Evolutionary conservation across 2,888 invertebrate species (phyloP).

Genomic region (Acleris laterana): DNA sequence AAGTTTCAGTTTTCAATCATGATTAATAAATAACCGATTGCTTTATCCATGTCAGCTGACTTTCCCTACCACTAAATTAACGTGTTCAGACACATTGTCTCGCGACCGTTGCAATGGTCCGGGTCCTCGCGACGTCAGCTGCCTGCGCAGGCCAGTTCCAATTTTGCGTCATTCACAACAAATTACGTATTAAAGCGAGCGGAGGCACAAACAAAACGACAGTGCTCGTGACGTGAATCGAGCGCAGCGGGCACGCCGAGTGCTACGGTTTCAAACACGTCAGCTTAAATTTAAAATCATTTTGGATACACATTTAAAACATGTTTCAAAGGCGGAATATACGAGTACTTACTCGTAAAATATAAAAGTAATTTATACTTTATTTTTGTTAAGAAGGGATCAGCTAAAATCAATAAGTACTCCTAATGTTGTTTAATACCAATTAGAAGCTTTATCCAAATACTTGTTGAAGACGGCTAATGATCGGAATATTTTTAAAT

Average conservation of each 20-base stretch:
- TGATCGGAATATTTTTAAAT: slow-evolving; percentile 9
- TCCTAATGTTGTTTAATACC: no score
- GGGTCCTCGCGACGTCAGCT: slow-evolving; percentile 4
- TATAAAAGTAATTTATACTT: no score
- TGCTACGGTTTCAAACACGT: slow-evolving; percentile 22
- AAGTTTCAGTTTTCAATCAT: no score
- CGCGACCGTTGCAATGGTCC: not conserved
- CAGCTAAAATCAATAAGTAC: no score
- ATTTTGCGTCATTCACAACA: slow-evolving; percentile 82
- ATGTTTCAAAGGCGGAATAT: no score
- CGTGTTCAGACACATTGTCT: no score
- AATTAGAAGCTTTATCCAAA: slow-evolving; percentile 9
- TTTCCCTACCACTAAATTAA: no score
- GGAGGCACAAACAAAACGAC: slow-evolving; percentile 81
- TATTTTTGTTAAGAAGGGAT: no score
- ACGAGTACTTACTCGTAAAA: no score
- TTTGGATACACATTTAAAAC: not conserved
- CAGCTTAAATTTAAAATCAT: slow-evolving; percentile 7
- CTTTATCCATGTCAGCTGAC: no score
- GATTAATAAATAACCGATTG: no score
- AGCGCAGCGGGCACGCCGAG: slow-evolving; percentile 53
- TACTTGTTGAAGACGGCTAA: slow-evolving; percentile 7
- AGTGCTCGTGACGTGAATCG: slow-evolving; percentile 82
- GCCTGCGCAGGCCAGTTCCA: slow-evolving; percentile 57
- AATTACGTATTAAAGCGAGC: slow-evolving; percentile 83